Evolutionary conservation across 2,113 vertebrate genomes (phyloP).

Genomic region (Petaurus breviceps): DNA sequence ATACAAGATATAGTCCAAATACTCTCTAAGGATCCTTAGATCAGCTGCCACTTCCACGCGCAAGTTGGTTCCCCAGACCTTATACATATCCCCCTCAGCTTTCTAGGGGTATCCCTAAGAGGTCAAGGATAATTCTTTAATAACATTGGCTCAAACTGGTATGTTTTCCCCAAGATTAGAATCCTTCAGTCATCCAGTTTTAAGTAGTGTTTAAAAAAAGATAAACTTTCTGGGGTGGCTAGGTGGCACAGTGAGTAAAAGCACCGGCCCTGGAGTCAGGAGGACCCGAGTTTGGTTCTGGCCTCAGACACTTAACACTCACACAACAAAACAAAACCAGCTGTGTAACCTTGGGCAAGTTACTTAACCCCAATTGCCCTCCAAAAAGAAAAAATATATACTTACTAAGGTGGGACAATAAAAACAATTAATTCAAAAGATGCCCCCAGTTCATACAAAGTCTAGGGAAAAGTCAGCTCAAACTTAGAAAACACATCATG

Average conservation of each 20-base stretch:
- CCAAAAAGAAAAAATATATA: neutral
- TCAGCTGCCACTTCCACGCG: neutral
- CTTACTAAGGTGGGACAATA: neutral
- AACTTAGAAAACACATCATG: neutral
- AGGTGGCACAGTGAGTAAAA: too few species aligned
- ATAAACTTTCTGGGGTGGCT: too few species aligned
- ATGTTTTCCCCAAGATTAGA: neutral
- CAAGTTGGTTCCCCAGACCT: neutral
- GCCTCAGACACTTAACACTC: too few species aligned
- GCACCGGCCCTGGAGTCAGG: too few species aligned
- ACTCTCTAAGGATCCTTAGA: neutral
- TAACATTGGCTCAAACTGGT: neutral
- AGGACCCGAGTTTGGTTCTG: too few species aligned
- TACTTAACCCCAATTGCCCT: too few species aligned
- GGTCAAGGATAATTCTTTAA: neutral
- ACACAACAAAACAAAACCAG: too few species aligned
- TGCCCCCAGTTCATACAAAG: neutral
- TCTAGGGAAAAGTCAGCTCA: neutral
- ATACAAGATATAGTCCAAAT: neutral
- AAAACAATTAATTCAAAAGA: neutral
- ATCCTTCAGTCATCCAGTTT: neutral
- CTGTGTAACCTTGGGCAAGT: too few species aligned
- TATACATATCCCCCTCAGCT: neutral
- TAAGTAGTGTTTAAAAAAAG: neutral
- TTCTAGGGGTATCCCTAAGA: neutral